Percentiles rank a stretch among this genome's conserved stretches.
phyloP scores from a whole-genome alignment of 2,797 vertebrate genomes.

The Knipowitschia caucasica region DNA sequence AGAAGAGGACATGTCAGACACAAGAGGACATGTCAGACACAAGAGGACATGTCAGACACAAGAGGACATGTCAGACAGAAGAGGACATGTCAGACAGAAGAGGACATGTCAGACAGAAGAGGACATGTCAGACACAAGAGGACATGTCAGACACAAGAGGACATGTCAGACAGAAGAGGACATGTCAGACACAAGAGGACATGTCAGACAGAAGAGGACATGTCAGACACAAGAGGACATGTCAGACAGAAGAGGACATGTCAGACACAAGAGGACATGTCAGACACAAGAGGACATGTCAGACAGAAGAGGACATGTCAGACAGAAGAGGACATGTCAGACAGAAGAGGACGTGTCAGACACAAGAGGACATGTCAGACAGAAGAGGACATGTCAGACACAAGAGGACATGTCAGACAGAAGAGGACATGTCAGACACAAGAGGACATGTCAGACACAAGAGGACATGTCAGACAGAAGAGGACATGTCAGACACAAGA shows the following conservation, averaged over 20 bases:
- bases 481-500: constrained; percentile 42
- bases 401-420: no score
- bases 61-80: constrained; percentile 82
- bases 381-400: constrained; percentile 68
- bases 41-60: no score
- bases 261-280: constrained; percentile 69
- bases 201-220: no score
- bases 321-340: constrained; percentile 7
- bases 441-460: not conserved
- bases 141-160: constrained; percentile 59
- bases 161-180: constrained; percentile 67
- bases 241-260: constrained; percentile 2
- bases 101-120: no score
- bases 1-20: constrained; percentile 1
- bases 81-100: no score
- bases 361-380: not conserved
- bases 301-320: constrained; percentile 88
- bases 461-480: no score
- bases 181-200: constrained; percentile 77
- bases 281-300: not conserved
- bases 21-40: constrained; percentile 68
- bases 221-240: no score
- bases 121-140: constrained; percentile 42
- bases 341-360: no score
- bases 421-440: constrained; percentile 82